A percentile compares a stretch with the other conserved stretches of the same genome.
These are phyloP conservation scores for Crenichthys baileyi DNA, from an alignment of 2,797 vertebrate species.

Conservation along the genomic window DNA sequence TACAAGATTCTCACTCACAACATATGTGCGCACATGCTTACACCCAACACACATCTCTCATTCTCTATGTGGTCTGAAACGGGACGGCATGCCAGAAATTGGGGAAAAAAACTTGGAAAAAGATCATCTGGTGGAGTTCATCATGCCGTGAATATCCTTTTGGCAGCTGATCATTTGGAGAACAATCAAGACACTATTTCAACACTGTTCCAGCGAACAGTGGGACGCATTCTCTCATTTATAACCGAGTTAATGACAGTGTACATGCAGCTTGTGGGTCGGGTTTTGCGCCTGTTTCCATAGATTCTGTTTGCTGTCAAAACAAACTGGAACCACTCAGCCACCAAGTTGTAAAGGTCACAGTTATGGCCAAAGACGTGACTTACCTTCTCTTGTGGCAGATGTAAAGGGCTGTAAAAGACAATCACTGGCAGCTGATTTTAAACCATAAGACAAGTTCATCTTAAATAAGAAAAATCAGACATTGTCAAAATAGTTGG, in stretches of 20 bases:
- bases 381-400: conserved; percentile 22
- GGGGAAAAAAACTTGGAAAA: conserved; percentile 50
- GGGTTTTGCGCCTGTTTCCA: conserved; percentile 58
- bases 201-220: conserved; percentile 54
- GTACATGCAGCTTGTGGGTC: conserved; percentile 51
- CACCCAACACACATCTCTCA: conserved; percentile 39
- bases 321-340: conserved; percentile 51
- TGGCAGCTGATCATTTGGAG: conserved; percentile 63
- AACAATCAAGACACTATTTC: conserved; percentile 76
- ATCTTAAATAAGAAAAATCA: not conserved
- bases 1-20: conserved; percentile 31
- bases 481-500: no score
- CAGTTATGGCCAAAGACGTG: conserved; percentile 18
- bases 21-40: conserved; percentile 19
- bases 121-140: conserved; percentile 64
- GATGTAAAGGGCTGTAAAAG: conserved; percentile 6
- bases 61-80: conserved; percentile 46
- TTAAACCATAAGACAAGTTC: not conserved
- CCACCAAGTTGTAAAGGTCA: conserved; percentile 33
- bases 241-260: conserved; percentile 56
- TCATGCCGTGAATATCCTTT: conserved; percentile 61
- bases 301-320: conserved; percentile 60
- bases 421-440: not conserved
- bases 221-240: conserved; percentile 66
- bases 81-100: conserved; percentile 49